phyloP scores from a whole-genome alignment of 2,888 invertebrate species.

The Odontocerum albicorne region DNA sequence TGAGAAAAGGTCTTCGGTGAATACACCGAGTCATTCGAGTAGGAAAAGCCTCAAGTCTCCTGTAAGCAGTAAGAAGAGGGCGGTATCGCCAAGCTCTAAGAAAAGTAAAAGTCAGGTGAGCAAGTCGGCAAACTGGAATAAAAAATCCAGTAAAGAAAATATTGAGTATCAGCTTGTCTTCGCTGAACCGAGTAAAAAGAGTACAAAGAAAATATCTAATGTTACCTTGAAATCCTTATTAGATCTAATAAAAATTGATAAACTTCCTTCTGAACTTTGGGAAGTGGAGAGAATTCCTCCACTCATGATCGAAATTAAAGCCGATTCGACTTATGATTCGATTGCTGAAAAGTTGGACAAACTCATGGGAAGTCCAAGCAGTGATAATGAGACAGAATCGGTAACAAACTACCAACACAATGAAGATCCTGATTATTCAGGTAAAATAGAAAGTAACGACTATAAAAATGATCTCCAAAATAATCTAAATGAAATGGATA shows the following conservation, averaged over 20 bases:
- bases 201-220: background rate
- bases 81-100: background rate
- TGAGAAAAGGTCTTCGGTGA: too few species aligned
- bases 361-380: constrained; percentile 36
- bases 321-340: constrained; percentile 56
- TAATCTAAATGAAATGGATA: background rate
- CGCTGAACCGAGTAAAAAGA: constrained; percentile 2
- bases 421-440: too few species aligned
- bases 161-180: constrained; percentile 28
- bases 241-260: constrained; percentile 28
- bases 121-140: background rate
- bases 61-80: background rate
- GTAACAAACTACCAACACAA: too few species aligned
- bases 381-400: constrained; percentile 40
- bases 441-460: background rate
- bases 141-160: constrained; percentile 4
- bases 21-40: background rate
- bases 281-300: constrained; percentile 51
- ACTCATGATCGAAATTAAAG: constrained; percentile 38
- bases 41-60: background rate
- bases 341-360: constrained; percentile 51
- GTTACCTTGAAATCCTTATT: constrained; percentile 14
- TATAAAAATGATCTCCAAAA: background rate
- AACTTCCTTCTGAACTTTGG: constrained; percentile 53
- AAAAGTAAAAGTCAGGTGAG: background rate